Percentiles rank a stretch among this genome's conserved stretches.
Evolutionary conservation across 2,797 vertebrate species (phyloP).

Genomic region (Xenopus petersii): DNA sequence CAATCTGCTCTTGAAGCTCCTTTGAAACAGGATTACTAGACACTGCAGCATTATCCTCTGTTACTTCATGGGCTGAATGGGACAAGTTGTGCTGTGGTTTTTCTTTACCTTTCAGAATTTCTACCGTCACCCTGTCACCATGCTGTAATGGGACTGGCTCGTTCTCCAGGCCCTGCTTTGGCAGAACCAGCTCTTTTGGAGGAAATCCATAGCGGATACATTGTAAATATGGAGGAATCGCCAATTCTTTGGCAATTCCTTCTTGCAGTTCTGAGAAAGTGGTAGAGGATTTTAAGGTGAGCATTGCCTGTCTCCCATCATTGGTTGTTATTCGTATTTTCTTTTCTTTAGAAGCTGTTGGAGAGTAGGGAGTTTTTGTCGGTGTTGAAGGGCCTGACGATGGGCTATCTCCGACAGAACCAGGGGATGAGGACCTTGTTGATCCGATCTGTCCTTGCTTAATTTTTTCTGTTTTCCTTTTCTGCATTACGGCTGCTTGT

Average conservation of each 20-base stretch:
- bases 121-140: slow-evolving; percentile 89
- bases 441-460: slow-evolving; percentile 82
- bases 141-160: slow-evolving; percentile 89
- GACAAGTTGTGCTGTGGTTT: slow-evolving; percentile 62
- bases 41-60: slow-evolving; percentile 70
- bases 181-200: slow-evolving; percentile 84
- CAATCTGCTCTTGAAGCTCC: slow-evolving; percentile 89
- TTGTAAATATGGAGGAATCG: slow-evolving; percentile 79
- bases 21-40: slow-evolving; percentile 73
- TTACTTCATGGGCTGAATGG: slow-evolving; percentile 59
- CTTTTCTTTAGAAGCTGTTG: slow-evolving; percentile 82
- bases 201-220: slow-evolving; percentile 94
- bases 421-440: slow-evolving; percentile 71
- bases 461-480: slow-evolving; percentile 81
- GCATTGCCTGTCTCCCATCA: slow-evolving; percentile 91
- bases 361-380: slow-evolving; percentile 79
- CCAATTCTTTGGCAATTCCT: slow-evolving; percentile 82
- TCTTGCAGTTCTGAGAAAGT: slow-evolving; percentile 87
- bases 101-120: slow-evolving; percentile 82
- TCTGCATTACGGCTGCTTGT: slow-evolving; percentile 82
- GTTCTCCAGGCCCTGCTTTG: slow-evolving; percentile 85
- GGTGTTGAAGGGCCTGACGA: slow-evolving; percentile 86
- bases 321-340: slow-evolving; percentile 94
- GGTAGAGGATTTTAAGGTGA: slow-evolving; percentile 82
- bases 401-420: slow-evolving; percentile 70